Evolutionary conservation across 2,113 vertebrate species (phyloP).

Genomic region (Percopsis transmontana): DNA sequence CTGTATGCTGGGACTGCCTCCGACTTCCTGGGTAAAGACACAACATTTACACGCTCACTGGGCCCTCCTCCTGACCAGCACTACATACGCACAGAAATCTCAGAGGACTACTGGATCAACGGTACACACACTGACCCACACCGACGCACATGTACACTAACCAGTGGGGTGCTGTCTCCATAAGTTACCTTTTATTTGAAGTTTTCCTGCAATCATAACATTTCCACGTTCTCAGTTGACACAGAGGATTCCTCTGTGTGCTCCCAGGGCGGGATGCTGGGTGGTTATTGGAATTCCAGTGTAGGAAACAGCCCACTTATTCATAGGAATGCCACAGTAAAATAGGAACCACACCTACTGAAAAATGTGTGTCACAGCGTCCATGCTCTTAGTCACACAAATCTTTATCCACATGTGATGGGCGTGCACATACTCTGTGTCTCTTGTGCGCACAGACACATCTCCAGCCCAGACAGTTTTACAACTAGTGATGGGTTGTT

Average conservation of each 20-base stretch:
- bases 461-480: slow-evolving; percentile 43
- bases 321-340: slow-evolving; percentile 64
- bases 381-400: slow-evolving; percentile 38
- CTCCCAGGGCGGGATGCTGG: slow-evolving; percentile 22
- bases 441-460: slow-evolving; percentile 27
- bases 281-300: slow-evolving; percentile 69
- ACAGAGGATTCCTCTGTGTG: slow-evolving; percentile 63
- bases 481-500: slow-evolving; percentile 43
- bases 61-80: slow-evolving; percentile 90
- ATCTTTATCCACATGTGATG: slow-evolving; percentile 1
- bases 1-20: slow-evolving; percentile 94
- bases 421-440: neutral
- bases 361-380: slow-evolving; percentile 61
- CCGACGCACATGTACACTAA: slow-evolving; percentile 49
- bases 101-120: slow-evolving; percentile 96
- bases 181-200: slow-evolving; percentile 33
- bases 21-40: slow-evolving; percentile 97
- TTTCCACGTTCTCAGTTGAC: slow-evolving; percentile 32
- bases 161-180: slow-evolving; percentile 43
- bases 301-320: slow-evolving; percentile 66
- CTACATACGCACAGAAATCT: slow-evolving; percentile 96
- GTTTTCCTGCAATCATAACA: slow-evolving; percentile 17
- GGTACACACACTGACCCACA: slow-evolving; percentile 74
- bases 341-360: slow-evolving; percentile 58
- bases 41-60: slow-evolving; percentile 91